Evolutionary conservation across 1,140 invertebrate genomes (phyloP), one percentile per base, ranked within the genome.

Genomic region (Lepidurus apus): DNA sequence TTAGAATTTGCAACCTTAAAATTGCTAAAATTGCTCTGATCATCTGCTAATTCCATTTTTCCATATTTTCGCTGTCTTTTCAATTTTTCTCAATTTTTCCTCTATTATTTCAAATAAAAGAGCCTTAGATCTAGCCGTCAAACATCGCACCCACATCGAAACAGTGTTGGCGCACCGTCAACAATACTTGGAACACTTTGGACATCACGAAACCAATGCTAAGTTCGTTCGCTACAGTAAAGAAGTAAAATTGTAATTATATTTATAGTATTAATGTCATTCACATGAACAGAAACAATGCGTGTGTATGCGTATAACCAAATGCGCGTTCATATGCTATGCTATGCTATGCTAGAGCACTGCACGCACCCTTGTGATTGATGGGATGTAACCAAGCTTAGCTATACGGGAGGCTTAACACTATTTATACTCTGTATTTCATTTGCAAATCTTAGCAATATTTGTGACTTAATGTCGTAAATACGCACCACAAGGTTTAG

Each of bases 111-210:
- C 26, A 84, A 82, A 80, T 77, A 85, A 75, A 80, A 93, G 93
- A 83, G 95, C 95, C 1, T 85, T 97, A 42, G 94, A 97, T 81
- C 86, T 97, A 53, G 93, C 93, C 0, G 85, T 92, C 1, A 94
- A 94, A 82, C 89, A 95, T 84, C 91, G 93, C 81, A 89, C 88
- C 17, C 89, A 93, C 82, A 83, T 95, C 8, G 92, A 94, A 77
- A 90, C 91, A 65, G 93, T 97, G 9, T 82, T 96, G 11, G 89
- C 90, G n/a, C 88, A 91, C 80, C 87, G 95, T 76, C 87, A 90
- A 82, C 89, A 89, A 80, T 96, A 95, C 84, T 86, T 96, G 11
- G 87, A 91, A 45, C 86, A 89, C 1, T 88, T 95, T 80, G 89
- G 91, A 17, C 91, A 92, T 82, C 86, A 89, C 76, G 95, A 97